Evolutionary conservation across 2,113 vertebrate species (phyloP).

Genomic region (Labrus mixtus): DNA sequence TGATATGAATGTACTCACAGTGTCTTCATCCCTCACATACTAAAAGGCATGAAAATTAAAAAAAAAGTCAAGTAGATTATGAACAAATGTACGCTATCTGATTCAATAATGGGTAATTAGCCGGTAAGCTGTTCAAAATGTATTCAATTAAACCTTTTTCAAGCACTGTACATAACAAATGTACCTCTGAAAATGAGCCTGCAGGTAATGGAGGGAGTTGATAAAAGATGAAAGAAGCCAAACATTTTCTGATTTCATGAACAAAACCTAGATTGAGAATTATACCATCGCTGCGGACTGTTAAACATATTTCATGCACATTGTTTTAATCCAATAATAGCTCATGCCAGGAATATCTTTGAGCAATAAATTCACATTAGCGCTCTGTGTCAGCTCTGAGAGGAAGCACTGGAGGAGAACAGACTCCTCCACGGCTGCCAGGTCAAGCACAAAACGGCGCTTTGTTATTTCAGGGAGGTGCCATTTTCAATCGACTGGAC

Average conservation of each 20-base stretch:
- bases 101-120: too few relatives aligned
- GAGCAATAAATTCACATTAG: conserved; percentile 47
- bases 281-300: conserved; percentile 17
- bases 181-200: background rate
- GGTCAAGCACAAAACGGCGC: conserved; percentile 48
- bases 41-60: too few relatives aligned
- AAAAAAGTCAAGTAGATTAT: too few relatives aligned
- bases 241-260: conserved; percentile 16
- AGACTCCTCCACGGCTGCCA: conserved; percentile 31
- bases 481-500: conserved; percentile 37
- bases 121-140: too few relatives aligned
- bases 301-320: conserved; percentile 23
- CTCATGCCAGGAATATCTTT: conserved; percentile 34
- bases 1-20: too few relatives aligned
- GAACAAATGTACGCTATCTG: too few relatives aligned
- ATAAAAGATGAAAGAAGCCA: conserved; percentile 10
- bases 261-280: background rate
- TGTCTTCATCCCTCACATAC: too few relatives aligned
- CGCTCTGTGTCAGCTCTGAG: conserved; percentile 20
- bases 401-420: conserved; percentile 48
- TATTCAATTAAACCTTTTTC: too few relatives aligned
- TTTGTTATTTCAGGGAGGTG: conserved; percentile 49
- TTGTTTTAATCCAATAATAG: conserved; percentile 48
- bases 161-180: too few relatives aligned
- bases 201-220: background rate